Base-by-base conservation (phyloP, 2,113 vertebrate genomes). In the Crotalus tigris region DNA sequence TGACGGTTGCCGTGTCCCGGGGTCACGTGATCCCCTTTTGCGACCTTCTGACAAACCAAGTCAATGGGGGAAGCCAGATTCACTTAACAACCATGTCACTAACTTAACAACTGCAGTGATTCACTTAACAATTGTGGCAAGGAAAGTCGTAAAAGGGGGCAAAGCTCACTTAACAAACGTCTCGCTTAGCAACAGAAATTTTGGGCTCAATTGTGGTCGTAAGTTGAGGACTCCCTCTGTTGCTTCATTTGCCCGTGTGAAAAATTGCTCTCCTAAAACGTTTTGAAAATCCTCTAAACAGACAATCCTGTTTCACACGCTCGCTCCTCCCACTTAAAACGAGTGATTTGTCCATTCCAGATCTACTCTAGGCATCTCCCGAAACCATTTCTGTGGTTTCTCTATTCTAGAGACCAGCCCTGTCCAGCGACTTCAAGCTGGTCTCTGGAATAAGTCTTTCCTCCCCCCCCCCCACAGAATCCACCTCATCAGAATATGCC, bases 1-100 rank as follows among this genome's bases (percentile, higher is more conserved):
- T 59, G 57, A 59, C 0, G 0, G 6, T 8, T 3, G 58, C 23
- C 1, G 6, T 24, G 23, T 59, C 58, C 0, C 15, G 4, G 15
- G 54, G 49, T 49, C 49, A 49, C 0, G 1, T 58, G 57, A 58
- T 23, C 21, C 21, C 21, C 21, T 58, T 23, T 58, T 58, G 57
- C 0, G 21, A 58, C 57, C 5, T 58, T 23, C 57, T 23, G 57
- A 58, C 6, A 58, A 58, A 21, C 57, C 23, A 58, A 21, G 55
- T 57, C 19, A 57, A 57, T 21, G 55, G 21, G 57, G 57, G 57
- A 23, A 58, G 57, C 57, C 57, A 58, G 57, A 58, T 58, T 58
- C 2, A 23, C 21, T 23, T 58, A 23, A 23, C 19, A 0, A 23
- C 6, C 6, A 0, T 23, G 21, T 23, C 1, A 8, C 49, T 51